Evolutionary conservation across 2,888 invertebrate species (phyloP).

Genomic region (Tinea trinotella): DNA sequence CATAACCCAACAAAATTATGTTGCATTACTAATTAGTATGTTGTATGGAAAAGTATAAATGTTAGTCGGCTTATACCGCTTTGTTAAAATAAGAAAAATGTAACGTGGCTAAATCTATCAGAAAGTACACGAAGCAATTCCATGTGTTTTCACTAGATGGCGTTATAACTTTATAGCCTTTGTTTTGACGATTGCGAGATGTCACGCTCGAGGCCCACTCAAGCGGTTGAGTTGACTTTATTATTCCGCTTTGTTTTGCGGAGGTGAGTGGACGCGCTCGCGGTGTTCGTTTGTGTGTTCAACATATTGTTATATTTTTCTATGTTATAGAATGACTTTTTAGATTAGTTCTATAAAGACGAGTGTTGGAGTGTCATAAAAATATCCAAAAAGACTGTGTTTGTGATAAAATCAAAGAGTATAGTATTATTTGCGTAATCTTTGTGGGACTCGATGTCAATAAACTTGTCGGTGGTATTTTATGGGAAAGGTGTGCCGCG

Average conservation of each 20-base stretch:
- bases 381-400: slow-evolving; percentile 34
- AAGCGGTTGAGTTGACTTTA: slow-evolving; percentile 27
- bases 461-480: slow-evolving; percentile 70
- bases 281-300: slow-evolving; percentile 42
- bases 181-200: slow-evolving; percentile 43
- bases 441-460: slow-evolving; percentile 58
- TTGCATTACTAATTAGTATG: too few relatives aligned
- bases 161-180: slow-evolving; percentile 29
- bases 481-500: slow-evolving; percentile 71
- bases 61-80: neutral
- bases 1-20: neutral
- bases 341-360: slow-evolving; percentile 28
- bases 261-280: slow-evolving; percentile 57
- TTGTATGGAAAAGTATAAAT: too few relatives aligned
- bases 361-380: slow-evolving; percentile 43
- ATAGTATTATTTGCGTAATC: slow-evolving; percentile 1
- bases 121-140: slow-evolving; percentile 5
- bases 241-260: slow-evolving; percentile 72
- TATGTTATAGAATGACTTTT: neutral
- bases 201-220: slow-evolving; percentile 36
- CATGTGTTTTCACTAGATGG: slow-evolving; percentile 37
- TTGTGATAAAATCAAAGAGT: slow-evolving; percentile 30
- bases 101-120: too few relatives aligned
- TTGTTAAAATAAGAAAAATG: neutral
- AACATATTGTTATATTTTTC: slow-evolving; percentile 31